Percentiles rank a stretch among this genome's conserved stretches.
These are phyloP conservation scores for Pterois miles DNA, from an alignment of 2,797 vertebrate species.

Conservation along the genomic window DNA sequence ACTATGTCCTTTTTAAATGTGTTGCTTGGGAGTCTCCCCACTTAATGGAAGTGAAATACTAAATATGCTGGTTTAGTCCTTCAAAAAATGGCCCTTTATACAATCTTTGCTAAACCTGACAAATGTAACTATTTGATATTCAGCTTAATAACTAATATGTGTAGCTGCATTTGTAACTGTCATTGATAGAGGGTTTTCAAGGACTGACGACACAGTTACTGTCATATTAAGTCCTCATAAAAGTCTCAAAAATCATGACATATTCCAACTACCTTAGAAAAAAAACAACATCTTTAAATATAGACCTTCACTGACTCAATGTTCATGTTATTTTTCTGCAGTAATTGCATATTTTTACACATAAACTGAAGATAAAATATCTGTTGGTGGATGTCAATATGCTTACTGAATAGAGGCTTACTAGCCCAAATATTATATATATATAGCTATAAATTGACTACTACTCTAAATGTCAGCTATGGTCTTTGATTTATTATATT, in stretches of 20 bases:
- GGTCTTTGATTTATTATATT: conserved; percentile 6
- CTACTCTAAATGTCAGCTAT: not conserved
- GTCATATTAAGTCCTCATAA: not conserved
- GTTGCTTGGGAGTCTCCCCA: too few relatives aligned
- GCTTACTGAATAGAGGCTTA: not conserved
- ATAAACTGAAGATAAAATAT: not conserved
- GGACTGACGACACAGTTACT: not conserved
- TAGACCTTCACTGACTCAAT: not conserved
- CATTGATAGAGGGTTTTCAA: not conserved
- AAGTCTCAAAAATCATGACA: not conserved
- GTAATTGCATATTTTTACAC: not conserved
- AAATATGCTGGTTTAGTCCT: not conserved
- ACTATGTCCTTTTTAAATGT: too few relatives aligned
- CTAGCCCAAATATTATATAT: not conserved
- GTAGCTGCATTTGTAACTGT: not conserved
- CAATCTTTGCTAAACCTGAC: not conserved
- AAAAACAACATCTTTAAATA: rapidly evolving
- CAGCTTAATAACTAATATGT: not conserved
- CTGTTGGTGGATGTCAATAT: not conserved
- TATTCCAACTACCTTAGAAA: not conserved
- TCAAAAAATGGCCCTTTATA: not conserved
- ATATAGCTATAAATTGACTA: too few relatives aligned
- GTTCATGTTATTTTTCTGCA: not conserved
- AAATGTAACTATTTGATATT: not conserved
- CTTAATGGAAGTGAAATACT: too few relatives aligned